Evolutionary conservation across 2,888 invertebrate genomes (phyloP), one percentile per base, ranked within the genome.

Genomic region (Pecten maximus): DNA sequence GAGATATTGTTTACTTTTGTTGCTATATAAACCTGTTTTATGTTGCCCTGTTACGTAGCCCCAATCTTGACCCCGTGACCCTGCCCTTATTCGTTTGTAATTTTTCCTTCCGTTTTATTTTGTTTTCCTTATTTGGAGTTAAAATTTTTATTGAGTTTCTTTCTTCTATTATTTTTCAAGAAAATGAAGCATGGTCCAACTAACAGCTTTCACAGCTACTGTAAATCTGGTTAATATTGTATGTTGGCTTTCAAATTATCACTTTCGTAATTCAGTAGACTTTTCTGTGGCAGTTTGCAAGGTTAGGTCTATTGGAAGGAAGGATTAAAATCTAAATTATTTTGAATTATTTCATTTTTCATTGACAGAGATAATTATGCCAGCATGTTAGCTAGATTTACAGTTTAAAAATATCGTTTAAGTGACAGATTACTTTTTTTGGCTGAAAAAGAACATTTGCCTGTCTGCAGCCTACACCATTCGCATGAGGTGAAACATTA

Each of bases 331-430:
- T 54, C 2, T n/a, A 54, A 54, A 54, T 54, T 19, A 23, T 54
- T 54, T 54, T 54, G 2, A 23, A 48, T 48, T 19, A 23, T 54
- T 15, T 23, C 8, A 54, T 23, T n/a, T 2, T 54, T 8, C 19
- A 35, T 10, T 74, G 28, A 16, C 19, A 60, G 28, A 60, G 8
- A 60, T 54, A 23, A 16, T 89, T 89, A 40, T 48, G 40, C 60
- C 54, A 19, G 40, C 50, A 40, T 39, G 8, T 39, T 44, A 50
- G 40, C 19, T 23, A 50, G 88, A 88, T 89, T 50, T 87, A 87
- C 89, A 87, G 60, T 54, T 23, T 89, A 87, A 40, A 89, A 74
- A 40, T n/a, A 74, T 74, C 28, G 35, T 19, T 74, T 28, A 35
- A 35, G 28, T 35, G 12, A 88, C 15, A 19, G 35, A 44, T 23